Conservation (phyloP, 2,113 vertebrate species). For the Grallaria varia region DNA sequence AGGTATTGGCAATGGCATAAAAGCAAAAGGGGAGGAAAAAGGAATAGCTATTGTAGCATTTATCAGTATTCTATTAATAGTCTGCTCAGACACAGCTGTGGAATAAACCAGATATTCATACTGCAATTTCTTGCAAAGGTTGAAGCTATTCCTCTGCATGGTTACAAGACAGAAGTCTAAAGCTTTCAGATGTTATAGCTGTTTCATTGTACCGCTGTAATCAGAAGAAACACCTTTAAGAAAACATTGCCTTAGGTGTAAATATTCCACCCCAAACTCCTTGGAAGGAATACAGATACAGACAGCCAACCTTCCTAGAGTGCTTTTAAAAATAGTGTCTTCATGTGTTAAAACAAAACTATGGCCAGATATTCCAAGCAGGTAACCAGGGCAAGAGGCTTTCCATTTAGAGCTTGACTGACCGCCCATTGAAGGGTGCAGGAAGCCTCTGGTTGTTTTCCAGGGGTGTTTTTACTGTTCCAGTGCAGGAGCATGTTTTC, state of each 20-base stretch:
- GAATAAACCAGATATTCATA: slow-evolving; percentile 57
- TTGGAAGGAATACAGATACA: background rate
- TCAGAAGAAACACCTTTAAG: background rate
- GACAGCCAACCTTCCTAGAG: background rate
- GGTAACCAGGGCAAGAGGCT: background rate
- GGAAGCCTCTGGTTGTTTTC: background rate
- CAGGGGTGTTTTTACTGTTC: background rate
- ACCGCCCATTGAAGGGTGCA: background rate
- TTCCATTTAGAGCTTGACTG: background rate
- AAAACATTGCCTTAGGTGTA: background rate
- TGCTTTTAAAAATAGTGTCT: background rate
- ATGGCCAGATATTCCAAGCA: background rate
- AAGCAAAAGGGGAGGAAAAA: slow-evolving; percentile 50
- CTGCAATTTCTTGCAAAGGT: slow-evolving; percentile 49
- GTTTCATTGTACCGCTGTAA: background rate
- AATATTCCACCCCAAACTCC: background rate
- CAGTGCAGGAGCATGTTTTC: background rate
- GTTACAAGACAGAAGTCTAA: slow-evolving; percentile 27
- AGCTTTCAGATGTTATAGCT: background rate
- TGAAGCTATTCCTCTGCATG: slow-evolving; percentile 53
- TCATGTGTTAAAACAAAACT: background rate
- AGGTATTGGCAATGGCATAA: slow-evolving; percentile 68
- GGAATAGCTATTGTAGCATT: slow-evolving; percentile 55
- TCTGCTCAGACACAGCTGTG: slow-evolving; percentile 44
- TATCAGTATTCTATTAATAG: slow-evolving; percentile 66